Base-by-base conservation (phyloP, 2,797 vertebrate genomes). In the Smutsia gigantea region DNA sequence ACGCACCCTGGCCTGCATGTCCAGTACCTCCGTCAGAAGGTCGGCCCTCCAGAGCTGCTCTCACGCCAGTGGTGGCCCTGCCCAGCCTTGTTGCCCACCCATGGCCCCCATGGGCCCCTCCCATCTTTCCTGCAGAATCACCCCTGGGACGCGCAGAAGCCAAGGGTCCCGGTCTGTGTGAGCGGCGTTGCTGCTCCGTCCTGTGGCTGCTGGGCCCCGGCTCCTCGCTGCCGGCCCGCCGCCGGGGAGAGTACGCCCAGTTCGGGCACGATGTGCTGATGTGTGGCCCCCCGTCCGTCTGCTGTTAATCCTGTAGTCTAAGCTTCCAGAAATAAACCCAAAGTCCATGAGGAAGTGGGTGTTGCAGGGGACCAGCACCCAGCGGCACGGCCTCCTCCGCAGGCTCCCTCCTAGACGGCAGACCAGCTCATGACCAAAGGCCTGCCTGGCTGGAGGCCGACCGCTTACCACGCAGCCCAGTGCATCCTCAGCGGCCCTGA, bases 301-400 rank as follows among this genome's bases (percentile, higher is more conserved):
- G 21, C 61, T 51, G 23, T 17, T 25, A 2, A 37, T 27, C 21
- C n/a, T 9, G 21, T 21, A 23, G 74, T 19, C 49, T 0, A 2
- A 49, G n/a, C 46, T 37, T 37, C 78, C 55, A 31, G 55, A 18
- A 59, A 49, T 2, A 31, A 59, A 12, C 34, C 37, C 27, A 2
- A 39, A 61, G 37, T 27, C 37, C 9, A 11, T 6, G 13, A 10
- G 77, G 53, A 25, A 39, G 18, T 39, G 34, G 7, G 2, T 4
- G n/a, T 18, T 3, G n/a, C 4, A 25, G 0, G 4, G 51, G n/a
- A n/a, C 23, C 3, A 1, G n/a, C 7, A 9, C 51, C 19, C n/a
- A 55, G 49, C 11, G 1, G 18, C 17, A 7, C 37, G 59, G n/a
- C 25, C 6, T 12, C 9, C 8, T 75, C 51, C 5, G n/a, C 37